Evolutionary conservation across 2,113 vertebrate species (phyloP).

Genomic region (Pterocles orientalis): DNA sequence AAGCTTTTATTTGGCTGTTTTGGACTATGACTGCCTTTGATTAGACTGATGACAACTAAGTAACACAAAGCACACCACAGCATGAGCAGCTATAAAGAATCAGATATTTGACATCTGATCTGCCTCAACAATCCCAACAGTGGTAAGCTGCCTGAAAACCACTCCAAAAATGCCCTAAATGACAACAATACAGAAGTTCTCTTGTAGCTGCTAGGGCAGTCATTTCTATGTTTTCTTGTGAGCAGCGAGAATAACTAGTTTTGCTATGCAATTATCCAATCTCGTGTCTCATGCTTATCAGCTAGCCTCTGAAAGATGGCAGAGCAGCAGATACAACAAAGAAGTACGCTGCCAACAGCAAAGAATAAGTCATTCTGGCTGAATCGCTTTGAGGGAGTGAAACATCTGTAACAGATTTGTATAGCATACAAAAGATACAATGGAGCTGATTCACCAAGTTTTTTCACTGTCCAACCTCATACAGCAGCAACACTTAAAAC

Average conservation of each 20-base stretch:
- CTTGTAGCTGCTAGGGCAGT: not conserved
- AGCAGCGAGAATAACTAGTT: not conserved
- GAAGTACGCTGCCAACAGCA: not conserved
- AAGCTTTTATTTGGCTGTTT: not conserved
- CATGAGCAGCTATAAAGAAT: not conserved
- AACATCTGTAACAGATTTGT: slow-evolving; percentile 59
- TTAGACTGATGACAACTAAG: not conserved
- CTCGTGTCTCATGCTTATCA: not conserved
- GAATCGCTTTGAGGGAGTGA: not conserved
- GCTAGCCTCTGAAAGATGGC: not conserved
- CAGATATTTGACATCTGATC: not conserved
- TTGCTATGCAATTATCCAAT: not conserved
- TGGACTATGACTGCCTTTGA: not conserved
- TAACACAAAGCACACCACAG: not conserved
- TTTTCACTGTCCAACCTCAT: not conserved
- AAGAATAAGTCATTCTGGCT: not conserved
- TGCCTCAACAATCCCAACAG: not conserved
- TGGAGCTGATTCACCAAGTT: slow-evolving; percentile 1
- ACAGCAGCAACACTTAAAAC: not conserved
- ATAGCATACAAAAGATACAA: not conserved
- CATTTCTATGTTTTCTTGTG: not conserved
- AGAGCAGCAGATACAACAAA: not conserved
- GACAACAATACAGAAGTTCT: not conserved
- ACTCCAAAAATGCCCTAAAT: not conserved
- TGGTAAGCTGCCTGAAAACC: not conserved